Base-by-base conservation (phyloP, 2,888 invertebrate species). In the Acheta domesticus region DNA sequence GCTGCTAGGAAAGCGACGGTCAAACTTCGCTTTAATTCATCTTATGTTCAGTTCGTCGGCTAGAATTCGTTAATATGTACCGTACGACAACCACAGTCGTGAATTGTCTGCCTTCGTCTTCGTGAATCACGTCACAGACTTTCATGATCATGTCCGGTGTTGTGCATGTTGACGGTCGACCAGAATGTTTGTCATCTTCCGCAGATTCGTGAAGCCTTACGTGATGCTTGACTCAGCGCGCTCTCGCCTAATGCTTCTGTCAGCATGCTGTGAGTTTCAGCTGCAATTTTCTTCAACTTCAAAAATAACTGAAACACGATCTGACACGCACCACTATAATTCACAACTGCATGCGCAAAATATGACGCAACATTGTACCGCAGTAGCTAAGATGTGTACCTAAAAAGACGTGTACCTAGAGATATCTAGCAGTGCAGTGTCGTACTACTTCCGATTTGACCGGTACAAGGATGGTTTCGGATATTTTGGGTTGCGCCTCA, bases 161-260 rank as follows among this genome's bases (percentile, higher is more conserved):
- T 75, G 75, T 75, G 75, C 75, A 75, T 75, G 75, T n/a, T 75
- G 75, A 75, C 11, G 75, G 75, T 75, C 75, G 75, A 75, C 20
- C 75, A 2, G 75, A n/a, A 20, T 75, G 75, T 21, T 75, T 75
- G 75, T 75, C 23, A 75, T 75, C 75, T 20, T 75, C 75, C 75
- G 11, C 75, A 75, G 75, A 23, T 20, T 75, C 75, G 2, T 11
- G 14, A n/a, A n/a, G n/a, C 75, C 75, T 16, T 75, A 4, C 20
- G 3, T 75, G 20, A 75, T 21, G 75, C 75, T 75, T 75, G 75
- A 20, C 3, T 75, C 75, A 75, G n/a, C 2, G 11, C 2, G 12
- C 2, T 16, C 75, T 21, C 75, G 11, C 5, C 75, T 8, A 75
- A 75, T n/a, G 75, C 75, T 20, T 75, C 75, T 20, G 16, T 2